These are phyloP conservation scores for Chaetodon trifasciatus DNA, from an alignment of 2,797 vertebrate species.

Conservation along the genomic window DNA sequence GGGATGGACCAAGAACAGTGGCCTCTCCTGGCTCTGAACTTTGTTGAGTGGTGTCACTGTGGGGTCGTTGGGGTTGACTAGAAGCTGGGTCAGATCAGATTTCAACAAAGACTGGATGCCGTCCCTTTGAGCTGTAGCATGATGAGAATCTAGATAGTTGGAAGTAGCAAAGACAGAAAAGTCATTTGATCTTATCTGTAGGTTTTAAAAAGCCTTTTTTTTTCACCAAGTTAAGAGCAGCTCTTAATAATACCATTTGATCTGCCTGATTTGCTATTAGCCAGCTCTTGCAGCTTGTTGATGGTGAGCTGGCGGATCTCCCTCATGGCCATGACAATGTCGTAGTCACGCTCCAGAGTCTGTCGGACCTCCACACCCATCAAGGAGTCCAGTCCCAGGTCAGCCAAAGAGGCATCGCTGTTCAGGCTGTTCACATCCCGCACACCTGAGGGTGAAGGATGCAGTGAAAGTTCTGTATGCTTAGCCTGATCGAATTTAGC, in stretches of 20 bases:
- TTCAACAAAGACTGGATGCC: constrained; percentile 68
- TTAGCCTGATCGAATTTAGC: background rate
- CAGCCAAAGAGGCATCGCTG: constrained; percentile 90
- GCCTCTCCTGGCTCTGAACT: constrained; percentile 89
- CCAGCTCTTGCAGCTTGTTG: constrained; percentile 90
- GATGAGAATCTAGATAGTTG: constrained; percentile 76
- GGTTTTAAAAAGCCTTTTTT: background rate
- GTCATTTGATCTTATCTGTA: background rate
- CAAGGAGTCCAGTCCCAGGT: constrained; percentile 95
- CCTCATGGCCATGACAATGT: constrained; percentile 93
- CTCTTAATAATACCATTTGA: constrained; percentile 75
- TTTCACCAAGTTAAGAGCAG: background rate
- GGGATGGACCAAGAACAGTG: constrained; percentile 95
- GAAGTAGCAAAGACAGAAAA: constrained; percentile 12
- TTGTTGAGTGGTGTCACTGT: constrained; percentile 89
- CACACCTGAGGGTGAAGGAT: constrained; percentile 84
- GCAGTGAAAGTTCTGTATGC: background rate
- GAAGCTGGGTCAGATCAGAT: constrained; percentile 86
- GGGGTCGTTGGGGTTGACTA: constrained; percentile 91
- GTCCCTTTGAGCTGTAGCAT: constrained; percentile 63
- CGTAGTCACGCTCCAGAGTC: constrained; percentile 93
- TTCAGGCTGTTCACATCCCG: constrained; percentile 90
- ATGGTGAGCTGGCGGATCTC: constrained; percentile 94
- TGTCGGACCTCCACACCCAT: constrained; percentile 99
- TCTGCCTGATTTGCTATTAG: constrained; percentile 73